phyloP scores from a whole-genome alignment of 2,113 vertebrate genomes.

The Oreotrochilus melanogaster region DNA sequence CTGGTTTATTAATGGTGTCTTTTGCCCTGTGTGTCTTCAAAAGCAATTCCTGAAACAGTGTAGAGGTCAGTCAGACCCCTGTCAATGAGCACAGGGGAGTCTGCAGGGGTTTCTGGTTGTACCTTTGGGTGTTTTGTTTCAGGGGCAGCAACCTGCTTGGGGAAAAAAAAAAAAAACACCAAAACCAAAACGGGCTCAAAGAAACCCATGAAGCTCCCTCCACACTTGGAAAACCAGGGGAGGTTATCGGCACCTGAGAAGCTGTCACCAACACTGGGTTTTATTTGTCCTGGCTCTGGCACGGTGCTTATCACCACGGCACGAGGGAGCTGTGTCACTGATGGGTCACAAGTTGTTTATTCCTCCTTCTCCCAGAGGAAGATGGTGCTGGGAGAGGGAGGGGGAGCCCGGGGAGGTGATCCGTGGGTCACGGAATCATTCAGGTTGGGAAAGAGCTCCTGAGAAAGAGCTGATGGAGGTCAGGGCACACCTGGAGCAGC shows the following conservation, averaged over 20 bases:
- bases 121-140: not conserved
- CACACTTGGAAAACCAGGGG: not conserved
- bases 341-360: not conserved
- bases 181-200: not conserved
- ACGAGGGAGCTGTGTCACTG: not conserved
- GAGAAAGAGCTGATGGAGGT: too few species aligned
- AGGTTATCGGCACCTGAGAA: accelerated
- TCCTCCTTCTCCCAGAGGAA: not conserved
- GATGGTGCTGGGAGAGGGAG: not conserved
- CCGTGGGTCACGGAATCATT: too few species aligned
- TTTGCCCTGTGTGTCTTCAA: not conserved
- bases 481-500: too few species aligned
- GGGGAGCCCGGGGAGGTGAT: too few species aligned
- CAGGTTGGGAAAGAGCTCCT: too few species aligned
- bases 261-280: not conserved
- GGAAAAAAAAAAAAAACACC: accelerated
- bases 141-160: not conserved
- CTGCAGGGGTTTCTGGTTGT: accelerated
- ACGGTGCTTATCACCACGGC: accelerated
- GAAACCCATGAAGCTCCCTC: not conserved
- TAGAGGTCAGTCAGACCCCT: not conserved
- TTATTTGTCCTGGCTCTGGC: not conserved
- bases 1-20: not conserved
- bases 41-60: not conserved
- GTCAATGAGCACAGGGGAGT: not conserved